phyloP scores from a whole-genome alignment of 2,888 invertebrate species.

The Colostygia pectinataria region DNA sequence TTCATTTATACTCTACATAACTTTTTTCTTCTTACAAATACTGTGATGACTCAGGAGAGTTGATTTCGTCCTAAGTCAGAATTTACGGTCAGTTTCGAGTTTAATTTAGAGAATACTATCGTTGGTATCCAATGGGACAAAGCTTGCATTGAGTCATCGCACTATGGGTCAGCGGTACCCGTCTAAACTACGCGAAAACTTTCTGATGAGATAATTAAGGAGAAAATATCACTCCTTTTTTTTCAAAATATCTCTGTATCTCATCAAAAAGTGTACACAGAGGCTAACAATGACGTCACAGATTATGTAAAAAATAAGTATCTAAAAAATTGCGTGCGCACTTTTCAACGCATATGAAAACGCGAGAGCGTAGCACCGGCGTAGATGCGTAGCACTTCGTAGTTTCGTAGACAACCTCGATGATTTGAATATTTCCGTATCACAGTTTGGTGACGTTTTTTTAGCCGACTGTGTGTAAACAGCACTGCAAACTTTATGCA shows the following conservation, averaged over 20 bases:
- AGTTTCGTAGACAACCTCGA: slow-evolving; percentile 6
- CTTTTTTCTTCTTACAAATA: slow-evolving; percentile 61
- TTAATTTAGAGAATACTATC: slow-evolving; percentile 37
- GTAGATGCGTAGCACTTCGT: slow-evolving; percentile 16
- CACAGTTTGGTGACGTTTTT: slow-evolving; percentile 21
- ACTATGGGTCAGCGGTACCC: slow-evolving; percentile 72
- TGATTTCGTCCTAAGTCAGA: slow-evolving; percentile 52
- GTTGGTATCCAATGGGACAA: slow-evolving; percentile 68
- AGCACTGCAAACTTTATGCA: slow-evolving; percentile 28
- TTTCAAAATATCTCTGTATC: not conserved
- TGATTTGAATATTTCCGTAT: not conserved
- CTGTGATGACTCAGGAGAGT: slow-evolving; percentile 81
- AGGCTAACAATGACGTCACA: slow-evolving; percentile 22
- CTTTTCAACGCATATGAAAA: slow-evolving; percentile 5
- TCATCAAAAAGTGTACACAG: slow-evolving; percentile 24
- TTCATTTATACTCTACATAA: slow-evolving; percentile 54
- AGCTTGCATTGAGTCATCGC: slow-evolving; percentile 83
- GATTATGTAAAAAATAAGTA: not conserved
- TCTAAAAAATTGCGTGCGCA: not conserved
- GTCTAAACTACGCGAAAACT: slow-evolving; percentile 42
- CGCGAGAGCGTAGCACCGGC: slow-evolving; percentile 18
- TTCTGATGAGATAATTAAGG: slow-evolving; percentile 38
- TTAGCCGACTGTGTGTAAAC: slow-evolving; percentile 18
- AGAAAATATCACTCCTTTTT: not conserved
- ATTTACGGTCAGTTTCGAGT: slow-evolving; percentile 44